A percentile compares a stretch with the other conserved stretches of the same genome.
These are phyloP conservation scores for Notolepis coatsorum DNA, from an alignment of 2,797 vertebrate genomes.

Conservation along the genomic window DNA sequence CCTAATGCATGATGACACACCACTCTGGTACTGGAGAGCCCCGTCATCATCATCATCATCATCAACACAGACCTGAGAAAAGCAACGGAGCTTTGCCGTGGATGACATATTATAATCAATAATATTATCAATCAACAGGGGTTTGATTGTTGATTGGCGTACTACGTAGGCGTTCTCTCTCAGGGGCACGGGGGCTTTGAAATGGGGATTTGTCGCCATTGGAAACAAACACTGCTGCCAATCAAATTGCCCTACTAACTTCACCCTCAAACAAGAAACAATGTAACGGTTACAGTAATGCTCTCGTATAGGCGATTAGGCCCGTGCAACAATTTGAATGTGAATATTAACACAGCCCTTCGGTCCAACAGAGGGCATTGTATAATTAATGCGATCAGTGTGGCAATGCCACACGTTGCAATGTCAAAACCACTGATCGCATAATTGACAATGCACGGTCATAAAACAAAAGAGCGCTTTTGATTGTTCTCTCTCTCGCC, in stretches of 20 bases:
- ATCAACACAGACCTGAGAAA: not conserved
- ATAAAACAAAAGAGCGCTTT: constrained; percentile 64
- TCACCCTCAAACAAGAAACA: not conserved
- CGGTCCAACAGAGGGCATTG: too few relatives aligned
- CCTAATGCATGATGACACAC: too few relatives aligned
- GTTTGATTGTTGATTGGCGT: too few relatives aligned
- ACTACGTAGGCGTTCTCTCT: too few relatives aligned
- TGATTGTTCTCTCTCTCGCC: constrained; percentile 45
- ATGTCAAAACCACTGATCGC: not conserved
- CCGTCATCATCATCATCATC: too few relatives aligned
- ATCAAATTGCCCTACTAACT: not conserved
- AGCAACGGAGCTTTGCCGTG: too few relatives aligned
- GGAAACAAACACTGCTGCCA: not conserved
- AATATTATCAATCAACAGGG: too few relatives aligned
- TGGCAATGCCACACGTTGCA: too few relatives aligned
- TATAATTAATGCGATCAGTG: too few relatives aligned
- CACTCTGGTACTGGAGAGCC: too few relatives aligned
- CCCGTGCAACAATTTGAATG: constrained; percentile 34
- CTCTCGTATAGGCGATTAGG: constrained; percentile 21
- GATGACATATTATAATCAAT: too few relatives aligned
- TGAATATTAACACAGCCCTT: constrained; percentile 7
- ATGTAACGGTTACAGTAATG: constrained; percentile 25
- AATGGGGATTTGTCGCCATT: not conserved
- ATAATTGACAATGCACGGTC: constrained; percentile 62
- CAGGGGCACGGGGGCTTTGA: too few relatives aligned